Base-by-base conservation (phyloP, 2,888 invertebrate genomes). In the Cephus spinipes region DNA sequence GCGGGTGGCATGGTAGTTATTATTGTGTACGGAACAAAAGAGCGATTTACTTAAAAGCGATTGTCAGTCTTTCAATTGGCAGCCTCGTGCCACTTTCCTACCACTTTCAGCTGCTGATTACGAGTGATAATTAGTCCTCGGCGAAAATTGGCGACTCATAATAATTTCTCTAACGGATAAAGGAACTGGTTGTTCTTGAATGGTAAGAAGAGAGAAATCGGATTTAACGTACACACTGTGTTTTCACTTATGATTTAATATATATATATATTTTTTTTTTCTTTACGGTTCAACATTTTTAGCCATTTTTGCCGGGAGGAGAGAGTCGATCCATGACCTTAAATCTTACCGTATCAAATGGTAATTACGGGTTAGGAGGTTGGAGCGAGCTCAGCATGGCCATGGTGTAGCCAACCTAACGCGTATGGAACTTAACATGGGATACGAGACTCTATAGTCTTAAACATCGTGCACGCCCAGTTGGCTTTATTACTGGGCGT, bases 301-400 rank as follows among this genome's bases (percentile, higher is more conserved):
- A 3, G 33, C 31, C 6, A 9, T 15, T 32, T 33, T 23, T 12
- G 71, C 71, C 71, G 71, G 71, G 32, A 31, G 71, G 77, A 76
- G 79, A 78, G 81, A 81, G 79, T 81, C 84, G 84, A 84, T 81
- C 84, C 84, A 83, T 85, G 83, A 86, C 86, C 88, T 83, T 84
- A 84, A 84, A 83, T 87, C 85, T 81, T 79, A 71, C 77, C 81
- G 83, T 84, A 84, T 82, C 81, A 86, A 83, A 85, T 82, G 79
- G 82, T 88, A 88, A 88, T 88, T 85, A 83, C 79, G 78, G 83
- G 87, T 81, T 82, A 76, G 81, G 74, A 74, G n/a, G 76, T 75
- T 81, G 73, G 79, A 79, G 76, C 79, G 3, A 3, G 55, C 23
- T 23, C 23, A 23, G 23, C 9, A 55, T 55, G 2, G 23, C 55